Percentiles rank a stretch among this genome's conserved stretches.
Evolutionary conservation across 1,140 invertebrate genomes (phyloP).

Genomic region (Papilio glaucus): DNA sequence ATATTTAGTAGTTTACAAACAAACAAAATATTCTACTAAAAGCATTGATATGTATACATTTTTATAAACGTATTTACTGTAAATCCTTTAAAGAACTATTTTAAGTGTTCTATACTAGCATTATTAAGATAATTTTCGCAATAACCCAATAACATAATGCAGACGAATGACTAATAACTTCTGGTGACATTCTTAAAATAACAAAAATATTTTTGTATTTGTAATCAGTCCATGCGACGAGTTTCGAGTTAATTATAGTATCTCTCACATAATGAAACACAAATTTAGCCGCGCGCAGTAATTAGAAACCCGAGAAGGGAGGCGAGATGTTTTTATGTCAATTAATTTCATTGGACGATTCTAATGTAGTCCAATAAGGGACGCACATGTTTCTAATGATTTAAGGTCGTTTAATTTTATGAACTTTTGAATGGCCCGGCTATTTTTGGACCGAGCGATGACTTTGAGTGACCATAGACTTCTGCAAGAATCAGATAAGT

Average conservation of each 20-base stretch:
- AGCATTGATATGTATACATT: too few species aligned
- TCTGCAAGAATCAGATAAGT: not conserved
- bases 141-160: not conserved
- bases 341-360: conserved; percentile 64
- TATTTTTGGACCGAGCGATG: too few species aligned
- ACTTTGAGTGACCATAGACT: too few species aligned
- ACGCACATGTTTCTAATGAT: conserved; percentile 56
- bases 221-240: conserved; percentile 31
- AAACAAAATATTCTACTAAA: too few species aligned
- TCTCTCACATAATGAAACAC: conserved; percentile 37
- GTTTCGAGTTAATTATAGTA: conserved; percentile 36
- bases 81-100: too few species aligned
- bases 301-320: conserved; percentile 42
- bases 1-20: too few species aligned
- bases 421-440: not conserved
- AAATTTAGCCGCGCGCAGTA: conserved; percentile 33
- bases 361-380: conserved; percentile 57
- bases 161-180: conserved; percentile 19
- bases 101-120: not conserved
- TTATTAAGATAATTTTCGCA: not conserved
- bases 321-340: conserved; percentile 50
- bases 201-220: conserved; percentile 28
- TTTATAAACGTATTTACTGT: too few species aligned
- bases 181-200: conserved; percentile 1
- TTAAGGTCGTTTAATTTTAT: conserved; percentile 14